Conservation (phyloP, 1,140 invertebrate genomes). For the Aphaenogaster rudis region DNA sequence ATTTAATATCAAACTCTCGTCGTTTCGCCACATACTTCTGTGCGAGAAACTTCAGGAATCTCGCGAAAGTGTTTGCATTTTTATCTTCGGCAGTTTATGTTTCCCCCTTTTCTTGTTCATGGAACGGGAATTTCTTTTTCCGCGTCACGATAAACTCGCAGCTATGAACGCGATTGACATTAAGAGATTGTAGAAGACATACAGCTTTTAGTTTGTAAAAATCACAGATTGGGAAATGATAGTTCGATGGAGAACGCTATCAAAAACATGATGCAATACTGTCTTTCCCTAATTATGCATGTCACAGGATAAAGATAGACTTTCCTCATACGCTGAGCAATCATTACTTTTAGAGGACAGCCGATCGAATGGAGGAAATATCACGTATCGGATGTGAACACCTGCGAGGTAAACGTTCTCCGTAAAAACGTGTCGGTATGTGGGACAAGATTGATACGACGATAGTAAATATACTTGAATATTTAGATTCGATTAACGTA, state of each 20-base stretch:
- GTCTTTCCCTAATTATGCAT: slow-evolving; percentile 26
- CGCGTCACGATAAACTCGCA: background rate
- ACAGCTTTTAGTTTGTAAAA: background rate
- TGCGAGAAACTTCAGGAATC: background rate
- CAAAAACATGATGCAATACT: background rate
- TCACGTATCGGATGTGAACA: background rate
- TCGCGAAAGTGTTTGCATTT: slow-evolving; percentile 1
- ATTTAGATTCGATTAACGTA: slow-evolving; percentile 6
- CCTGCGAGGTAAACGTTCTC: background rate
- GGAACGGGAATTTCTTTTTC: background rate
- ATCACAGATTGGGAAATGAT: background rate
- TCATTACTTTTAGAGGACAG: slow-evolving; percentile 1
- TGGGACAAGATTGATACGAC: background rate
- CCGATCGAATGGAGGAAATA: slow-evolving; percentile 31
- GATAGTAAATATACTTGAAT: slow-evolving; percentile 1
- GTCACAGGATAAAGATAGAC: background rate
- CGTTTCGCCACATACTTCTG: background rate
- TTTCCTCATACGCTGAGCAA: slow-evolving; percentile 31
- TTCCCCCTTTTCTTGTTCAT: background rate
- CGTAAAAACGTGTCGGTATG: slow-evolving; percentile 10
- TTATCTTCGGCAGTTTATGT: background rate
- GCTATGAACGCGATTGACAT: background rate
- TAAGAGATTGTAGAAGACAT: background rate
- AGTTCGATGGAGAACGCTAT: background rate
- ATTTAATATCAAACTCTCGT: background rate